phyloP scores from a whole-genome alignment of 2,888 invertebrate species.

The Lochmaea crataegi region DNA sequence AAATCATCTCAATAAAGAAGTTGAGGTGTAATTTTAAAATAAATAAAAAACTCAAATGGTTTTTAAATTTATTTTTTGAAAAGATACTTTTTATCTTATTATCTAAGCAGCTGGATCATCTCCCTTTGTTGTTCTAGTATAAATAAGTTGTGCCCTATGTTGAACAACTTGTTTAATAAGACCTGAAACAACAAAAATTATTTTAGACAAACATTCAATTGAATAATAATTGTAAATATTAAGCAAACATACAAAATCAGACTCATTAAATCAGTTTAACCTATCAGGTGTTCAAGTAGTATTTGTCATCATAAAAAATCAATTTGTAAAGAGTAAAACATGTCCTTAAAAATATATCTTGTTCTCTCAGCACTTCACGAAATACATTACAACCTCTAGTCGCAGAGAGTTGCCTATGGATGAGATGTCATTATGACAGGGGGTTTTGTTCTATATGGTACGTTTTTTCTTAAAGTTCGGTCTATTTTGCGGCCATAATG shows the following conservation, averaged over 20 bases:
- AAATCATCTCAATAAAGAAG: too few species aligned
- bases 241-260: slow-evolving; percentile 60
- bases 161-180: slow-evolving; percentile 95
- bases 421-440: too few species aligned
- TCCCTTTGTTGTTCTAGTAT: slow-evolving; percentile 95
- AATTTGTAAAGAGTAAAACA: background rate
- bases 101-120: slow-evolving; percentile 84
- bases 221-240: slow-evolving; percentile 8
- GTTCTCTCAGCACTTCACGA: too few species aligned
- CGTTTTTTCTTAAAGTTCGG: too few species aligned
- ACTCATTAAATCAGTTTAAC: slow-evolving; percentile 72
- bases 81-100: slow-evolving; percentile 38
- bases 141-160: slow-evolving; percentile 96
- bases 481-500: too few species aligned
- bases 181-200: slow-evolving; percentile 69
- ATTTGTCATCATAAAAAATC: slow-evolving; percentile 52
- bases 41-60: background rate
- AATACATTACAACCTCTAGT: too few species aligned
- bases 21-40: background rate
- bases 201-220: slow-evolving; percentile 13
- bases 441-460: too few species aligned
- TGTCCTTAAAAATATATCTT: too few species aligned
- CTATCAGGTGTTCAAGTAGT: slow-evolving; percentile 55
- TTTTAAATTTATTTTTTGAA: slow-evolving; percentile 24
- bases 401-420: too few species aligned